phyloP scores from a whole-genome alignment of 1,140 invertebrate genomes.

The Lasioglossum baleicum region DNA sequence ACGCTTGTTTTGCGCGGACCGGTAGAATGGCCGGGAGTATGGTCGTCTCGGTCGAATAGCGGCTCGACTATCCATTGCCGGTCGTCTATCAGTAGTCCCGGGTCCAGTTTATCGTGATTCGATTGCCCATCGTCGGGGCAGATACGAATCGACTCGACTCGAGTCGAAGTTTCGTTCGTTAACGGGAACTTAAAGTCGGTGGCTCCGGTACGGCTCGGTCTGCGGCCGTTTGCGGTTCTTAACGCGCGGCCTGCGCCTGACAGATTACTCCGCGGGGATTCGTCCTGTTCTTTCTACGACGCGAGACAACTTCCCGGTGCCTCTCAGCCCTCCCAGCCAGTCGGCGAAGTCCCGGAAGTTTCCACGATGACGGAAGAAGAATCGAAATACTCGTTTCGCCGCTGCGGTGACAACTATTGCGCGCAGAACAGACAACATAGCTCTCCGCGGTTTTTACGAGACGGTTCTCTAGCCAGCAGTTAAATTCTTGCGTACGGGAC shows the following conservation, averaged over 20 bases:
- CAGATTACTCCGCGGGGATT: conserved; percentile 12
- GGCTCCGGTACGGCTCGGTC: not conserved
- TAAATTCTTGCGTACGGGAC: too few relatives aligned
- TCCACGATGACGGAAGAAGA: not conserved
- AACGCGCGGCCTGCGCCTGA: conserved; percentile 24
- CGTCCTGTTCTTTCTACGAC: conserved; percentile 16
- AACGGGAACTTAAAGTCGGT: conserved; percentile 1
- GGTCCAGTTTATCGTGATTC: conserved; percentile 38
- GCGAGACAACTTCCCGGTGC: not conserved
- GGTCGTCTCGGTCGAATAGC: too few relatives aligned
- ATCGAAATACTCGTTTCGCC: not conserved
- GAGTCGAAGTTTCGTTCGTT: conserved; percentile 36
- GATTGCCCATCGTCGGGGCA: conserved; percentile 41
- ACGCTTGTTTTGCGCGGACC: too few relatives aligned
- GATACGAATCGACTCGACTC: too few relatives aligned
- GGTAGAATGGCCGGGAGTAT: too few relatives aligned
- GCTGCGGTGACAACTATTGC: not conserved
- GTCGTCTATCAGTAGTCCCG: not conserved
- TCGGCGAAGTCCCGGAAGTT: not conserved
- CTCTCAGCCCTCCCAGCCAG: too few relatives aligned
- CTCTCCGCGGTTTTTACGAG: too few relatives aligned
- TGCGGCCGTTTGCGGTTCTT: conserved; percentile 16
- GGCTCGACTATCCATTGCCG: too few relatives aligned
- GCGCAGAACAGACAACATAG: too few relatives aligned
- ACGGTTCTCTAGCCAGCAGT: too few relatives aligned